Evolutionary conservation across 2,113 vertebrate genomes (phyloP).

Genomic region (Poeciliopsis turrubarensis): DNA sequence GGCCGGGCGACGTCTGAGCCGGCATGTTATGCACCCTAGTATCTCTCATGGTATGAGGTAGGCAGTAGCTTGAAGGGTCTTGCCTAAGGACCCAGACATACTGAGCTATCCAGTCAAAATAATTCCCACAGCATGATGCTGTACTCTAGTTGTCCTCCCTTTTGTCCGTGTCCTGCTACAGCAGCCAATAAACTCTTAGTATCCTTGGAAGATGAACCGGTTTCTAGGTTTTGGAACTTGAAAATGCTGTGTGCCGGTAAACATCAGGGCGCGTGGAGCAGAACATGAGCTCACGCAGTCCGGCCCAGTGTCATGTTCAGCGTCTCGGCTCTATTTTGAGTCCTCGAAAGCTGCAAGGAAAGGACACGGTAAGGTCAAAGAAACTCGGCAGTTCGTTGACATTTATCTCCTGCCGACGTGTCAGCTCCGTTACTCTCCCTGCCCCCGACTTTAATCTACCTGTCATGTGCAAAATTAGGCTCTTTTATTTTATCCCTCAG

Average conservation of each 20-base stretch:
- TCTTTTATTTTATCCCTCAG: not conserved
- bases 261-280: not conserved
- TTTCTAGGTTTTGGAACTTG: not conserved
- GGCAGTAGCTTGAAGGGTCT: too few relatives aligned
- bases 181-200: not conserved
- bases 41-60: too few relatives aligned
- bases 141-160: not conserved
- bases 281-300: conserved; percentile 30
- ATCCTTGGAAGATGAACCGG: not conserved
- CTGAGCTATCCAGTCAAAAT: too few relatives aligned
- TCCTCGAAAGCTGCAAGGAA: conserved; percentile 50
- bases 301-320: conserved; percentile 55
- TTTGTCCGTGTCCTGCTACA: not conserved
- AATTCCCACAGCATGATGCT: too few relatives aligned
- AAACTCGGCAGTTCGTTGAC: conserved; percentile 66
- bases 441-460: not conserved
- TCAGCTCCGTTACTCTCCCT: not conserved
- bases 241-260: conserved; percentile 18
- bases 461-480: not conserved
- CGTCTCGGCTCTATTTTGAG: conserved; percentile 69
- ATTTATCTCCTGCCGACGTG: conserved; percentile 48
- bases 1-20: too few relatives aligned
- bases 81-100: too few relatives aligned
- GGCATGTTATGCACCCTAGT: too few relatives aligned
- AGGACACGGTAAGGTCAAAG: conserved; percentile 68